Evolutionary conservation across 2,113 vertebrate genomes (phyloP).

Genomic region (Cettia cetti): DNA sequence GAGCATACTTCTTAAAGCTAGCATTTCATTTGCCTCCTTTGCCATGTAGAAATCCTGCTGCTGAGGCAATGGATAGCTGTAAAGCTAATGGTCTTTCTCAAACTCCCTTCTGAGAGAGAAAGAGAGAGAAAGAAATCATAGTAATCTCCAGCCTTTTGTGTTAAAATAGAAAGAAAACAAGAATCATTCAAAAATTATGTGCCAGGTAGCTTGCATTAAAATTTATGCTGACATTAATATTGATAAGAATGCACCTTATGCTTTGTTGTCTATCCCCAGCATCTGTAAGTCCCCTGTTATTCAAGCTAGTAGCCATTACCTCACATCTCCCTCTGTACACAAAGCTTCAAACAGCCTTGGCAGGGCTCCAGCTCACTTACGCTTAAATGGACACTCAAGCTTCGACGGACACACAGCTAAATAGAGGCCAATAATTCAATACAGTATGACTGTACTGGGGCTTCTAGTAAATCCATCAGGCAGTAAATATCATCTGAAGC

Average conservation of each 20-base stretch:
- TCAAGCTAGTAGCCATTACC: conserved; percentile 73
- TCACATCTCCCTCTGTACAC: conserved; percentile 55
- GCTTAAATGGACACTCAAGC: conserved; percentile 84
- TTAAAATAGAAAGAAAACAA: conserved; percentile 72
- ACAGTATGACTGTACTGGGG: conserved; percentile 79
- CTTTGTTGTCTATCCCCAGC: conserved; percentile 50
- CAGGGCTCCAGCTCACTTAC: conserved; percentile 80
- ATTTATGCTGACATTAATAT: conserved; percentile 83
- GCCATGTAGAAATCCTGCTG: conserved; percentile 52
- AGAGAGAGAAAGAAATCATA: conserved; percentile 43
- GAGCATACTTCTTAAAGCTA: conserved; percentile 16
- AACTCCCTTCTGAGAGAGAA: conserved; percentile 31
- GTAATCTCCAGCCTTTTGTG: conserved; percentile 61
- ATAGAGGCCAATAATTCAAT: conserved; percentile 86
- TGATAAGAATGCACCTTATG: conserved; percentile 70
- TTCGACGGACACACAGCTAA: conserved; percentile 79
- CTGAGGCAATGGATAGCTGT: conserved; percentile 23
- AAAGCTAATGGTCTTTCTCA: conserved; percentile 67
- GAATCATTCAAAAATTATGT: conserved; percentile 58
- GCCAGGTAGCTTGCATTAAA: conserved; percentile 68
- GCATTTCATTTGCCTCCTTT: conserved; percentile 55
- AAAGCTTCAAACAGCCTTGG: conserved; percentile 73
- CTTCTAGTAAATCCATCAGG: conserved; percentile 86
- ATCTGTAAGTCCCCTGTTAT: conserved; percentile 65
- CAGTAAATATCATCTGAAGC: conserved; percentile 86